Conservation (phyloP, 92 coral and sea anemone genomes). For the Metridium senile region DNA sequence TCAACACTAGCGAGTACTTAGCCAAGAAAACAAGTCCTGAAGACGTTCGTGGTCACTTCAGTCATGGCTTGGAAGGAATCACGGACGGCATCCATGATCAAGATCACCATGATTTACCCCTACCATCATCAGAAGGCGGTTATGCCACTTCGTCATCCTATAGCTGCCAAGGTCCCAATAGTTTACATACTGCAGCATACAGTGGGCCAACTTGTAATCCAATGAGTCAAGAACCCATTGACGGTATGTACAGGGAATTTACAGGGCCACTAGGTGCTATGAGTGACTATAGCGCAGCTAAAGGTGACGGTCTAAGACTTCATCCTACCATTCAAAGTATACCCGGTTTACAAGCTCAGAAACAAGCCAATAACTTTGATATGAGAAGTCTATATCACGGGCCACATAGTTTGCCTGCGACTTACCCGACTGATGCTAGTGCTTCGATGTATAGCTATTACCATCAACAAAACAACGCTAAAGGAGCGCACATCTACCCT, state of each 20-base stretch:
- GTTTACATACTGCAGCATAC: slow-evolving; percentile 20
- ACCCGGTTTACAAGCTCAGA: slow-evolving; percentile 54
- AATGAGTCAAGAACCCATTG: slow-evolving; percentile 43
- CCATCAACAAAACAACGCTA: slow-evolving; percentile 67
- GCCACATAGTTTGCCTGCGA: slow-evolving; percentile 58
- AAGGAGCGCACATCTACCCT: slow-evolving; percentile 78
- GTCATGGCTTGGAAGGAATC: slow-evolving; percentile 57
- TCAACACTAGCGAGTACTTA: slow-evolving; percentile 43
- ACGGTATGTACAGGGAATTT: slow-evolving; percentile 26
- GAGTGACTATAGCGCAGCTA: slow-evolving; percentile 11
- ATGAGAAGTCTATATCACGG: slow-evolving; percentile 63
- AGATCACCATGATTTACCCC: slow-evolving; percentile 62
- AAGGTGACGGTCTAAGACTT: slow-evolving; percentile 30
- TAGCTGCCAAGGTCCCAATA: slow-evolving; percentile 55
- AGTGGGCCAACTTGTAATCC: slow-evolving; percentile 29
- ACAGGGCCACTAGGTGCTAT: slow-evolving; percentile 6
- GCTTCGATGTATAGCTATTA: slow-evolving; percentile 80
- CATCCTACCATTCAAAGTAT: slow-evolving; percentile 60
- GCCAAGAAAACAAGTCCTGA: slow-evolving; percentile 47
- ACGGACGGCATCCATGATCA: slow-evolving; percentile 70
- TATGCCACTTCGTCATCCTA: slow-evolving; percentile 48
- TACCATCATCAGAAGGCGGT: slow-evolving; percentile 50
- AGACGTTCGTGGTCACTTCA: slow-evolving; percentile 59
- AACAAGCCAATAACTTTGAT: slow-evolving; percentile 55
- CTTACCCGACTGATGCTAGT: slow-evolving; percentile 60